These are phyloP conservation scores for Akabosia matsudoensis DNA, from an alignment of 1,140 invertebrate genomes.

Conservation along the genomic window DNA sequence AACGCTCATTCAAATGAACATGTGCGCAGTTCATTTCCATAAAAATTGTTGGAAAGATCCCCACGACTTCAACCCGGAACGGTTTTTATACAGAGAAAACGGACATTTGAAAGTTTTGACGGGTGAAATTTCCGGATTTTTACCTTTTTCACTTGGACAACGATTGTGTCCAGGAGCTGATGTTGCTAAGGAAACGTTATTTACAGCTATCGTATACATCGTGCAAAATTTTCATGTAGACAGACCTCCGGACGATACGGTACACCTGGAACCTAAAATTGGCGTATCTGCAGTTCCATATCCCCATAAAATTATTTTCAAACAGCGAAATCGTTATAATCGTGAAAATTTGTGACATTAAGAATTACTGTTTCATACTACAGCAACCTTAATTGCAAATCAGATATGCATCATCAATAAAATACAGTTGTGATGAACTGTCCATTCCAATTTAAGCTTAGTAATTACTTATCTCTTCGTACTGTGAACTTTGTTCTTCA, in stretches of 20 bases:
- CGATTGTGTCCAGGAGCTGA: constrained; percentile 62
- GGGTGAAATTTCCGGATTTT: constrained; percentile 32
- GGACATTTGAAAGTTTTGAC: constrained; percentile 32
- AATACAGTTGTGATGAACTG: too few relatives aligned
- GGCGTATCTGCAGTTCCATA: constrained; percentile 33
- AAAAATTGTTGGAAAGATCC: constrained; percentile 44
- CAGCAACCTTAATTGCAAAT: too few relatives aligned
- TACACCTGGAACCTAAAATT: constrained; percentile 22
- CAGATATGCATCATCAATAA: too few relatives aligned
- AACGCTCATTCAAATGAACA: constrained; percentile 21
- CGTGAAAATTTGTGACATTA: too few relatives aligned
- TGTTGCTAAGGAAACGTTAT: constrained; percentile 54
- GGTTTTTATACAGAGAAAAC: constrained; percentile 48
- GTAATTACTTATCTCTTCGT: too few relatives aligned
- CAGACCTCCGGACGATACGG: background rate
- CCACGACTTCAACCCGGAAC: constrained; percentile 49
- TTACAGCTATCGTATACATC: constrained; percentile 17
- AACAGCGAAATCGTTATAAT: too few relatives aligned
- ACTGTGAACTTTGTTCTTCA: too few relatives aligned
- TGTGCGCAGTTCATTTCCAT: background rate
- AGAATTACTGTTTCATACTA: too few relatives aligned
- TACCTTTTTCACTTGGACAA: constrained; percentile 55
- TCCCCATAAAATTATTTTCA: too few relatives aligned
- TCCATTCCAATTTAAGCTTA: too few relatives aligned
- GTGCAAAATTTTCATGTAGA: constrained; percentile 25